phyloP scores from a whole-genome alignment of 2,113 vertebrate genomes.

The Oncorhynchus masou region DNA sequence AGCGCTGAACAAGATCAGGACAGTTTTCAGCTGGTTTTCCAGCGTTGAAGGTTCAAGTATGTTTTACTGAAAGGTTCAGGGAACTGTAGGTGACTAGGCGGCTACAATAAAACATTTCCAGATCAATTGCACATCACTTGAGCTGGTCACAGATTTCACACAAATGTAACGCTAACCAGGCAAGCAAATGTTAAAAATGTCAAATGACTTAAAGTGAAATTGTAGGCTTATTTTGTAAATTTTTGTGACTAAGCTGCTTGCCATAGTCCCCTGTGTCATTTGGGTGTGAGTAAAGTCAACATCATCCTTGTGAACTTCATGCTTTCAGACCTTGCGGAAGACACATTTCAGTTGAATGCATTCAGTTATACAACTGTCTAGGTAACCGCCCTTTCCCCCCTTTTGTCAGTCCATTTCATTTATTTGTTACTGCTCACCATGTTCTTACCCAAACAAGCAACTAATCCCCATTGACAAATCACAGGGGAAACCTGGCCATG shows the following conservation, averaged over 20 bases:
- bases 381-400: too few species aligned
- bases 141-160: not conserved
- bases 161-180: too few species aligned
- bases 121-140: conserved; percentile 31
- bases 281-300: not conserved
- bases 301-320: not conserved
- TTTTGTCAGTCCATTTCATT: not conserved
- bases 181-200: not conserved
- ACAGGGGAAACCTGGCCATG: too few species aligned
- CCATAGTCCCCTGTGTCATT: not conserved
- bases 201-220: not conserved
- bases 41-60: conserved; percentile 13
- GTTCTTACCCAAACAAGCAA: not conserved
- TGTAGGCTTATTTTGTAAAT: not conserved
- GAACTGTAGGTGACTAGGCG: not conserved
- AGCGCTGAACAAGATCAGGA: conserved; percentile 1
- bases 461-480: too few species aligned
- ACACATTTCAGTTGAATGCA: too few species aligned
- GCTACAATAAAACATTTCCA: conserved; percentile 13
- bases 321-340: not conserved
- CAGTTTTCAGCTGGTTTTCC: conserved; percentile 21
- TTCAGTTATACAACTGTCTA: too few species aligned
- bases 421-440: not conserved
- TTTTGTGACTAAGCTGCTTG: not conserved
- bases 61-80: conserved; percentile 1